Base-by-base conservation (phyloP, 2,888 invertebrate genomes). In the Drosophila formosana region DNA sequence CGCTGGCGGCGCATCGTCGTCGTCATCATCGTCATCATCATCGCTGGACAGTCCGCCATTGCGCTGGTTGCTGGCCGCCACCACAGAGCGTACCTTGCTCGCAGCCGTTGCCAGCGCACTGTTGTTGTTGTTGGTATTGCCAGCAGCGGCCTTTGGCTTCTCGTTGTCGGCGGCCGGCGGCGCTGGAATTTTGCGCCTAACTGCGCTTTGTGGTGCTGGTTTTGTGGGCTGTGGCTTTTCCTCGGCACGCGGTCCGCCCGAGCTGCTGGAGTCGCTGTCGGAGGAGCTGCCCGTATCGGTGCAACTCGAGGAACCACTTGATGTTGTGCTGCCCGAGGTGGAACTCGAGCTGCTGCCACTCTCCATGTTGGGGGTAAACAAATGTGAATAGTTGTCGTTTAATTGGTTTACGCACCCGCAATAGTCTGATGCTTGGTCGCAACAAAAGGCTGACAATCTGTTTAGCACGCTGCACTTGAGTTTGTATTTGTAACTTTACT, bases 301-400 rank as follows among this genome's bases (percentile, higher is more conserved):
- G 61, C 94, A 95, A 69, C 95, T 95, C 0, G 96, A 95, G 66
- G 95, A 95, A 41, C 95, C 95, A 82, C 95, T 95, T 0, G 95
- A 93, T 1, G 94, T 93, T 0, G 94, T 94, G 82, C 94, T 95
- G 78, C 95, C 96, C 0, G 96, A 95, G 3, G 94, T 93, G 8
- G 95, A 95, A 5, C 94, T 95, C 32, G 95, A 95, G 47, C 78
- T 89, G 56, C 87, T 90, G 37, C 61, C 75, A 23, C 57, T 65
- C 13, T 75, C 75, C 75, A 75, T 75, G 13, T 47, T 64, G 39
- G 37, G 7, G 9, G 37, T 30, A 47, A 67, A 43, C 62, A 58
- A 51, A 39, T 5, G 46, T 37, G 28, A 61, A 49, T 26, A 49
- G 6, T 6, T 7, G 3, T 34, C 3, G 4, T 28, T 26, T 30